Conservation (phyloP, 2,797 vertebrate species). For the Vultur gryphus region DNA sequence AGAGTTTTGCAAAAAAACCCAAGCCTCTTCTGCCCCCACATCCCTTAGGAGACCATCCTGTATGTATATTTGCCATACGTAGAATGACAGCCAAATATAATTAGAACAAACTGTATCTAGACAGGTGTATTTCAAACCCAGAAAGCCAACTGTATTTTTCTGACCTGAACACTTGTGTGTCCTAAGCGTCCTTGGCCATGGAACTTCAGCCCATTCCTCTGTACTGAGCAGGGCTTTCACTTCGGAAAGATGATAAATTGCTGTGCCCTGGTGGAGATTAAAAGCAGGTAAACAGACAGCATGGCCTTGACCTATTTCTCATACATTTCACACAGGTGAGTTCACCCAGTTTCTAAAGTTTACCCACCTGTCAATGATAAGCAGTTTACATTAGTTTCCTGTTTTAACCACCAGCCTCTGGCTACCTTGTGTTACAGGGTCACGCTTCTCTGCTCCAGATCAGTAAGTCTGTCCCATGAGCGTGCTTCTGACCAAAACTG, state of each 20-base stretch:
- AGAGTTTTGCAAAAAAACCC: not conserved
- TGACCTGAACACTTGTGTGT: not conserved
- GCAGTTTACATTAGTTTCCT: not conserved
- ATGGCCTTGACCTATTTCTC: not conserved
- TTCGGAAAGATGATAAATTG: not conserved
- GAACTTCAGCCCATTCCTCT: not conserved
- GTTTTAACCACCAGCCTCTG: not conserved
- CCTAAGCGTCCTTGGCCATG: not conserved
- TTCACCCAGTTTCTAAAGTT: not conserved
- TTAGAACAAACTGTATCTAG: not conserved
- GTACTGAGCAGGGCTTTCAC: not conserved
- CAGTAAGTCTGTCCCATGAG: accelerated
- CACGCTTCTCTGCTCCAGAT: not conserved
- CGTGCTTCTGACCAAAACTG: not conserved
- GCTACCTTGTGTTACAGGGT: not conserved
- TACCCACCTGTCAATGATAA: not conserved
- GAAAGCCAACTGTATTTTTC: not conserved
- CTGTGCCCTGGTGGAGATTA: not conserved
- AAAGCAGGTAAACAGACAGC: not conserved
- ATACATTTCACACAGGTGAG: not conserved
- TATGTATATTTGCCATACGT: not conserved
- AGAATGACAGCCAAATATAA: not conserved
- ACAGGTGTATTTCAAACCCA: not conserved
- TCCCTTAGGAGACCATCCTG: not conserved
- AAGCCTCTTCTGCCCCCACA: not conserved